A percentile compares a stretch with the other conserved stretches of the same genome.
phyloP scores from a whole-genome alignment of 2,797 vertebrate species.

The Cyclura pinguis region DNA sequence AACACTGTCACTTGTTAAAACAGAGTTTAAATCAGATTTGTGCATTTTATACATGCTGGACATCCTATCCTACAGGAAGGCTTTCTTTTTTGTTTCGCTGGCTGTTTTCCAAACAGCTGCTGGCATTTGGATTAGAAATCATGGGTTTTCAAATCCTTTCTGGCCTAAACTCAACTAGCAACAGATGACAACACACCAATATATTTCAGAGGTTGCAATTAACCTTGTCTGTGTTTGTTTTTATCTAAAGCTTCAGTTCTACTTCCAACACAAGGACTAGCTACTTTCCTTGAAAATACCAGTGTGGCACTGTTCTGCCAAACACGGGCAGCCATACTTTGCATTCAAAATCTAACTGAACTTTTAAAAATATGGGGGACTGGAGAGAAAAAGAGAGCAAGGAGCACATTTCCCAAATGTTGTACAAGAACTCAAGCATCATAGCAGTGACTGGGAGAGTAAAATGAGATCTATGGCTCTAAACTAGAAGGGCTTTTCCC shows the following conservation, averaged over 20 bases:
- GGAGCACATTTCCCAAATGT: neutral
- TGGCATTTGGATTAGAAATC: constrained; percentile 68
- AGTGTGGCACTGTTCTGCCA: constrained; percentile 29
- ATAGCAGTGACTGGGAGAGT: neutral
- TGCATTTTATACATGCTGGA: constrained; percentile 64
- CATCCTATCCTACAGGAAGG: constrained; percentile 59
- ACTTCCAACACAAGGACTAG: constrained; percentile 47
- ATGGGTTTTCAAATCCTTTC: constrained; percentile 71
- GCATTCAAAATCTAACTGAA: neutral
- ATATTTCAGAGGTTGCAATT: constrained; percentile 73
- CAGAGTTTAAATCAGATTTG: constrained; percentile 66
- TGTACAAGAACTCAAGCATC: neutral
- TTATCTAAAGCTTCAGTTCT: constrained; percentile 18
- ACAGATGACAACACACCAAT: constrained; percentile 64
- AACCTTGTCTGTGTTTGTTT: constrained; percentile 71
- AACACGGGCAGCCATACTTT: constrained; percentile 32
- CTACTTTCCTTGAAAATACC: constrained; percentile 49
- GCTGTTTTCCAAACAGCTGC: constrained; percentile 63
- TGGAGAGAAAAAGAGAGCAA: neutral
- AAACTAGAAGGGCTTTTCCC: neutral
- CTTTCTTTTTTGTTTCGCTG: constrained; percentile 58
- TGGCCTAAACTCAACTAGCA: constrained; percentile 68
- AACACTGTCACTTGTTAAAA: constrained; percentile 79
- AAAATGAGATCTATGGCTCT: neutral
- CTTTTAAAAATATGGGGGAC: neutral